phyloP scores from a whole-genome alignment of 53 echinoderm and acorn worm genomes.

The Astropecten irregularis region DNA sequence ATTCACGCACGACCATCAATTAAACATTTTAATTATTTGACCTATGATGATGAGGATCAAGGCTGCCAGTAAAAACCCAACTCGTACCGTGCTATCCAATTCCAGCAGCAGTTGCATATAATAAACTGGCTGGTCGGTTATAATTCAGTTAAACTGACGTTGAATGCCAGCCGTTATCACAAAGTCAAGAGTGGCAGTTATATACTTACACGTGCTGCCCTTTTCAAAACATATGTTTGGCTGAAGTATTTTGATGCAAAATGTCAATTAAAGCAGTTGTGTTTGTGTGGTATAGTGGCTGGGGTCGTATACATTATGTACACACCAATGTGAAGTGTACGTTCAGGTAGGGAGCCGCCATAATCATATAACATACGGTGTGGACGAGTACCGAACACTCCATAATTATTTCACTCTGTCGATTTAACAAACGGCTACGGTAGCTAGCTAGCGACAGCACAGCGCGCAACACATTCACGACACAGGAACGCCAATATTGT shows the following conservation, averaged over 20 bases:
- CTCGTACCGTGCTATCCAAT: not conserved
- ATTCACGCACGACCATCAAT: constrained; percentile 19
- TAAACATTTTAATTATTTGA: constrained; percentile 28
- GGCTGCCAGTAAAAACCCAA: not conserved
- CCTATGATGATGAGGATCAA: too few relatives aligned
- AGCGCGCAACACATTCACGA: too few relatives aligned
- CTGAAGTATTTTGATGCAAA: constrained; percentile 48
- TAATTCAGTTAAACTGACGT: constrained; percentile 34
- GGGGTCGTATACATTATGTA: too few relatives aligned
- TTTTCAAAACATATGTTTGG: constrained; percentile 56
- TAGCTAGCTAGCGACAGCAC: too few relatives aligned
- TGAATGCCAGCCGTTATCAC: too few relatives aligned
- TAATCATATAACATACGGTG: constrained; percentile 12
- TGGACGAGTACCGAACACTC: constrained; percentile 9
- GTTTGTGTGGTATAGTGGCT: not conserved
- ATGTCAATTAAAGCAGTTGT: constrained; percentile 38
- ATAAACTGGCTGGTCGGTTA: not conserved
- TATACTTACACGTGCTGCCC: constrained; percentile 53
- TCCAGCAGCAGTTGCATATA: not conserved
- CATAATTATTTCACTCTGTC: constrained; percentile 13
- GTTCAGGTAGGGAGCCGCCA: not conserved
- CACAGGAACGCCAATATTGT: too few relatives aligned
- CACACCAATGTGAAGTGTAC: not conserved
- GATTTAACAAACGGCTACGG: constrained; percentile 18
- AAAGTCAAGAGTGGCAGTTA: too few relatives aligned